Percentiles rank a stretch among this genome's conserved stretches.
Conservation (phyloP, 2,888 invertebrate genomes). For the Subacronicta megacephala region DNA sequence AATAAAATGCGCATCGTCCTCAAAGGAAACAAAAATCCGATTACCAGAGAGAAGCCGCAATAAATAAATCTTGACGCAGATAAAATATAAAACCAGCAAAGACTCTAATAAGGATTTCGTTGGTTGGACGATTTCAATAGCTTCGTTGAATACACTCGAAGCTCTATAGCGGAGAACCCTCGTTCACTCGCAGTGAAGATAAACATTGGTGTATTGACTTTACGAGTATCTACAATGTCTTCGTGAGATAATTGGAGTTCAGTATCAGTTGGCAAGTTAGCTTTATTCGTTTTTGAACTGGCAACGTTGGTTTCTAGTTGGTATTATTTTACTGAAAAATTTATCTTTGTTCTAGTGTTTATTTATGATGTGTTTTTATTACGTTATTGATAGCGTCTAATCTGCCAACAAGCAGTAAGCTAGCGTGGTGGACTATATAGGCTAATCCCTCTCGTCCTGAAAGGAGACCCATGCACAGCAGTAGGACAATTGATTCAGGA, state of each 20-base stretch:
- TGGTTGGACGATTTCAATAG: slow-evolving; percentile 17
- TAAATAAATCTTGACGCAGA: slow-evolving; percentile 21
- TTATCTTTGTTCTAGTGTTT: not conserved
- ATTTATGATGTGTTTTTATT: no score
- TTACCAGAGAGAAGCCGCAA: slow-evolving; percentile 12
- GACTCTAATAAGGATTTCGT: slow-evolving; percentile 7
- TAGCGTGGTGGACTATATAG: no score
- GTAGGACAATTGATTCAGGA: no score
- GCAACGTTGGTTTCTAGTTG: not conserved
- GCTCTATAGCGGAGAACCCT: slow-evolving; percentile 26
- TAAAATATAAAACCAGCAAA: slow-evolving; percentile 24
- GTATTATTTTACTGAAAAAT: not conserved
- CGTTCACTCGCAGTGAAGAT: slow-evolving; percentile 31
- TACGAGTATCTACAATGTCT: slow-evolving; percentile 19
- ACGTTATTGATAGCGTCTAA: no score
- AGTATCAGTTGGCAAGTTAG: slow-evolving; percentile 4
- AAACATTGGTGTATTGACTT: slow-evolving; percentile 30
- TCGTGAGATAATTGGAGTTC: slow-evolving; percentile 36
- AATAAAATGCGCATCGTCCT: not conserved
- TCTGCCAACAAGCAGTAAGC: no score
- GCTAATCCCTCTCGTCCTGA: no score
- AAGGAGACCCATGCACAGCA: no score
- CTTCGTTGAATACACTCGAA: slow-evolving; percentile 21
- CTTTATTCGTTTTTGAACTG: slow-evolving; percentile 18
- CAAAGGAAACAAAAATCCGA: slow-evolving; percentile 11